Base-by-base conservation (phyloP, 2,113 vertebrate species). In the Grantiella picta region DNA sequence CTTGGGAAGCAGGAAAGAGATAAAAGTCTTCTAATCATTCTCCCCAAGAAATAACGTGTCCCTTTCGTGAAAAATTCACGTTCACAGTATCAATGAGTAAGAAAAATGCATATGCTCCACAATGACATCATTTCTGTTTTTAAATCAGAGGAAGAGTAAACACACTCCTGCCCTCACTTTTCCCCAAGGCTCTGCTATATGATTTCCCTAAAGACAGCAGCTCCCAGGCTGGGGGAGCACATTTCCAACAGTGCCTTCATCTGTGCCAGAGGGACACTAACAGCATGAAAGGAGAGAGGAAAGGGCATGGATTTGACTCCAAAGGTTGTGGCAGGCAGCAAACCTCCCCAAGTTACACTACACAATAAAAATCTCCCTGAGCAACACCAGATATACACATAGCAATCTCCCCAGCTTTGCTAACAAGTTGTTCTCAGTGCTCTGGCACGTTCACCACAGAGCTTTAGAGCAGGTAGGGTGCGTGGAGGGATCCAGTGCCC, bases 381-480 rank as follows among this genome's bases (percentile, higher is more conserved):
- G 61, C 69, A n/a, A 45, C 69, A 40, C 16, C 40, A 60, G 22
- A 29, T 7, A 21, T 0, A 16, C 0, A 15, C n/a, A 27, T 2
- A 45, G 31, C 10, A 28, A 49, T 4, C 17, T 3, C 35, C 54
- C 40, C 3, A 76, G 60, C 80, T 38, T 44, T 15, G 29, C 65
- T 59, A 9, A 16, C 60, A 35, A 35, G 42, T 1, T 29, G 31
- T 28, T 69, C 77, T n/a, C 57, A 45, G 40, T 5, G 15, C 24
- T 38, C 31, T 19, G 31, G 47, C 36, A 69, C 2, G 0, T 69
- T 79, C 80, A 8, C 7, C 23, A 6, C 4, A 0, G 3, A 86
- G 47, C 23, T 35, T 28, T 21, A 25, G 44, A 45, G 72, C 56
- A 35, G 1, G 0, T 0, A 25, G 14, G 56, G 16, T 31, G 14